These are phyloP conservation scores for Liodrosophila aerea DNA, from an alignment of 2,888 invertebrate genomes.

Conservation along the genomic window DNA sequence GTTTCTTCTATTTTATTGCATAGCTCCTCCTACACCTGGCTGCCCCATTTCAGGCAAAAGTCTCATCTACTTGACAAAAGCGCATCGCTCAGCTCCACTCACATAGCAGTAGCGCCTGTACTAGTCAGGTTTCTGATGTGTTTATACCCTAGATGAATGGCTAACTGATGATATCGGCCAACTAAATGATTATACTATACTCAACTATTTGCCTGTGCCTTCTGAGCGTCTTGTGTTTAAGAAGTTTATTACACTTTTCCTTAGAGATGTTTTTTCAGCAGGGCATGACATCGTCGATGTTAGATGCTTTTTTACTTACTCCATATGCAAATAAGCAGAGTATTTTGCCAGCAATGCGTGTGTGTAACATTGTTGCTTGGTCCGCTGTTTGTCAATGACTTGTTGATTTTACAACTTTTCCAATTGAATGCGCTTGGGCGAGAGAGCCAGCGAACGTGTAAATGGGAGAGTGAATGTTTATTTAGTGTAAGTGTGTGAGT, in stretches of 20 bases:
- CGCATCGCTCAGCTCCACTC: too few species aligned
- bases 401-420: constrained; percentile 74
- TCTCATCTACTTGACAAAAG: constrained; percentile 45
- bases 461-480: constrained; percentile 39
- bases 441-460: constrained; percentile 11
- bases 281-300: constrained; percentile 21
- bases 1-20: background rate
- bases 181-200: too few species aligned
- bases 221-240: too few species aligned
- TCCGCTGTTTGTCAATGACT: constrained; percentile 64
- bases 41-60: constrained; percentile 28
- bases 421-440: constrained; percentile 58
- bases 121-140: constrained; percentile 4
- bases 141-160: constrained; percentile 3
- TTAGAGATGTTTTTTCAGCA: background rate
- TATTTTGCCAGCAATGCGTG: constrained; percentile 48
- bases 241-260: background rate
- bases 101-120: constrained; percentile 19
- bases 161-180: background rate
- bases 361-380: constrained; percentile 44
- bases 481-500: constrained; percentile 18
- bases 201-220: too few species aligned
- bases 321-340: constrained; percentile 63
- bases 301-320: constrained; percentile 16
- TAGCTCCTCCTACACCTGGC: constrained; percentile 21